Conservation (phyloP, 2,113 vertebrate species). For the Pomatorhinus ruficollis region DNA sequence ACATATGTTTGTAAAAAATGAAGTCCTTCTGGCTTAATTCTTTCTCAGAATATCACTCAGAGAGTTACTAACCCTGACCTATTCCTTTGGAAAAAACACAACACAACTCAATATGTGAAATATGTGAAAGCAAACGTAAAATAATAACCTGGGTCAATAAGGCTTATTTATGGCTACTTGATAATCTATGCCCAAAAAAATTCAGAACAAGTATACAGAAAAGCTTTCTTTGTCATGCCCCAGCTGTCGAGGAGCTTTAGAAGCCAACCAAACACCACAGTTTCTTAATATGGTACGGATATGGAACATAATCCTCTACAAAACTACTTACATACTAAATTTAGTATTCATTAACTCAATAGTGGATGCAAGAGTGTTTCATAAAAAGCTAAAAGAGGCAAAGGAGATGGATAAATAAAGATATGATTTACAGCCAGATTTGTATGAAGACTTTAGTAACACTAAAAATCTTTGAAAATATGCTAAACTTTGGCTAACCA, state of each 20-base stretch:
- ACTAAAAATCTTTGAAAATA: conserved; percentile 2
- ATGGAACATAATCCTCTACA: not conserved
- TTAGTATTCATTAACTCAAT: not conserved
- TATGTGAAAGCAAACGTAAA: not conserved
- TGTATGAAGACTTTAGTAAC: not conserved
- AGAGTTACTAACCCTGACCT: not conserved
- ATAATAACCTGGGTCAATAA: not conserved
- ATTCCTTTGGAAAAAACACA: not conserved
- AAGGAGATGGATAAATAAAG: not conserved
- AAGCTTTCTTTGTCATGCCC: not conserved
- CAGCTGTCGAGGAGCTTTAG: not conserved
- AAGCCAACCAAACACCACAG: not conserved
- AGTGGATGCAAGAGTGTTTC: not conserved
- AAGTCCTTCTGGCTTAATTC: not conserved
- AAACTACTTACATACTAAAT: not conserved
- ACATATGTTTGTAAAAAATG: not conserved
- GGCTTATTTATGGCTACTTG: not conserved
- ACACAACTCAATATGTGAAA: not conserved
- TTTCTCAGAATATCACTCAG: not conserved
- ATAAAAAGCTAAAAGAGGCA: not conserved
- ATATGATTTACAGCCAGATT: not conserved
- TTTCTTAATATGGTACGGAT: conserved; percentile 1
- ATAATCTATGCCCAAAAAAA: not conserved
- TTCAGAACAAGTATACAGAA: not conserved
- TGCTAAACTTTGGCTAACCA: not conserved